Conservation (phyloP, 2,113 vertebrate species). For the Oreochromis aureus region DNA sequence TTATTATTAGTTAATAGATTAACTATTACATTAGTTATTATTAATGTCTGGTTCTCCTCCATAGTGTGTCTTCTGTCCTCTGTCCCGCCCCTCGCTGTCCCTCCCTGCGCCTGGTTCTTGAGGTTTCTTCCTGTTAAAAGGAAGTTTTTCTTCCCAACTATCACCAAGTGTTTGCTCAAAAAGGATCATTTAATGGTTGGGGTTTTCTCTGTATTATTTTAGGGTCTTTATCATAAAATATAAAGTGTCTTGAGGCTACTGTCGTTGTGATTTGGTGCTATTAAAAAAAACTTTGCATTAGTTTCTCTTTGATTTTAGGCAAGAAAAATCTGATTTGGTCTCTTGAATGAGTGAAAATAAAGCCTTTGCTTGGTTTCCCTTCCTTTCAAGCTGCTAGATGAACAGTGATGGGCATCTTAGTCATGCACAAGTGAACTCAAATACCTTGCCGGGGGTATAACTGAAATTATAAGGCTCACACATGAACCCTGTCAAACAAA, state of each 20-base stretch:
- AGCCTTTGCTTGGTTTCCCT: not conserved
- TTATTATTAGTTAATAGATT: not conserved
- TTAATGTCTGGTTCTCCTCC: not conserved
- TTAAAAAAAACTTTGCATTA: not conserved
- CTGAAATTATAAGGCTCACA: not conserved
- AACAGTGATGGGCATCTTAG: not conserved
- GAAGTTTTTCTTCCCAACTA: not conserved
- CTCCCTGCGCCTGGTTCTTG: not conserved
- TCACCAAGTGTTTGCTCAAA: not conserved
- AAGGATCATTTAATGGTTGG: not conserved
- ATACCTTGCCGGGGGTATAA: not conserved
- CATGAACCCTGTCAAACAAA: not conserved
- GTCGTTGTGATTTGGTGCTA: not conserved
- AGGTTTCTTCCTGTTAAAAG: not conserved
- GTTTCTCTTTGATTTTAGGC: not conserved
- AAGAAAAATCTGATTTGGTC: not conserved
- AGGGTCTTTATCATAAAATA: not conserved
- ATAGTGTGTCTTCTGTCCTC: not conserved
- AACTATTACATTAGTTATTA: not conserved
- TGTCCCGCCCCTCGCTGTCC: not conserved
- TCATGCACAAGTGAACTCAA: slow-evolving; percentile 6
- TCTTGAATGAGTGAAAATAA: not conserved
- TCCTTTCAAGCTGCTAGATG: not conserved
- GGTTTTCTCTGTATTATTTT: not conserved
- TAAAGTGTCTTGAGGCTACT: not conserved